Percentiles rank a stretch among this genome's conserved stretches.
Conservation (phyloP, 2,797 vertebrate species). For the Lycodopsis pacificus region DNA sequence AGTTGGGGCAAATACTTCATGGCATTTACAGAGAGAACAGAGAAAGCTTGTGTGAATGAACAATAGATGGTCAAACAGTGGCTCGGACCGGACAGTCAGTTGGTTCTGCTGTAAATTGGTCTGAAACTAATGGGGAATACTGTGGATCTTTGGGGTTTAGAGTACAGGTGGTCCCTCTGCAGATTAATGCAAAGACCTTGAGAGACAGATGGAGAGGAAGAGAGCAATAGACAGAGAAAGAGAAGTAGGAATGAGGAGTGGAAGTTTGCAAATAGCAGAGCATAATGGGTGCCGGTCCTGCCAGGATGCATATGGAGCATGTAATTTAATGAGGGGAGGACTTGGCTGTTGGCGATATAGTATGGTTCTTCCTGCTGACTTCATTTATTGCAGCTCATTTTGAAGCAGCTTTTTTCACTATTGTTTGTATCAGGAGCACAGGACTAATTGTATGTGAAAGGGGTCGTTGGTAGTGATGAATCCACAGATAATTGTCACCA, state of each 20-base stretch:
- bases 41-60: background rate
- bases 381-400: conserved; percentile 18
- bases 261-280: conserved; percentile 24
- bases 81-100: background rate
- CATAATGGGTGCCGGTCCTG: conserved; percentile 17
- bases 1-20: background rate
- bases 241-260: conserved; percentile 20
- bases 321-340: conserved; percentile 29
- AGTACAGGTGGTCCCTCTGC: conserved; percentile 35
- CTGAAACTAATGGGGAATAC: conserved; percentile 11
- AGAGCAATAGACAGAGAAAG: conserved; percentile 1
- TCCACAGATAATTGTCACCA: no score
- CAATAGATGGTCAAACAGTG: background rate
- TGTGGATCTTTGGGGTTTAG: background rate
- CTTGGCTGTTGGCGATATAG: conserved; percentile 1
- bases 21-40: background rate
- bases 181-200: conserved; percentile 50
- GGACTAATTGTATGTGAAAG: background rate
- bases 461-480: no score
- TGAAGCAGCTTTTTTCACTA: background rate
- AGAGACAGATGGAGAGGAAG: conserved; percentile 12
- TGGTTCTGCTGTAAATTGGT: conserved; percentile 34
- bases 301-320: conserved; percentile 39
- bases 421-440: background rate
- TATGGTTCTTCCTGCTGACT: background rate